Conservation (phyloP, 2,888 invertebrate genomes). For the Synanthedon vespiformis region DNA sequence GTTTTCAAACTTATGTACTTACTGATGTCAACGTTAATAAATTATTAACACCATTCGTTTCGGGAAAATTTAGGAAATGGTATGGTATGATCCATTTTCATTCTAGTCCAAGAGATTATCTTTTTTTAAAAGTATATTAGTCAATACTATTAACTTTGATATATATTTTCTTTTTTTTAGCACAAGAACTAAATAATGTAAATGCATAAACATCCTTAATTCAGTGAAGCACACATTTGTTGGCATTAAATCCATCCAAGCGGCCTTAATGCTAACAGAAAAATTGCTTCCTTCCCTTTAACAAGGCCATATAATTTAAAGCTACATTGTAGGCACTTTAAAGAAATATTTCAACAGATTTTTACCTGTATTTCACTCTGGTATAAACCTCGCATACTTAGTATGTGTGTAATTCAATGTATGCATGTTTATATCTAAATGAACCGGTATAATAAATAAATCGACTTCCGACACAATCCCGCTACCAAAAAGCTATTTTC, state of each 20-base stretch:
- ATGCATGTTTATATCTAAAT: too few relatives aligned
- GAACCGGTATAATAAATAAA: not conserved
- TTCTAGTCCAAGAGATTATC: too few relatives aligned
- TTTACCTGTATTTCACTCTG: too few relatives aligned
- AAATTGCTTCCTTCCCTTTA: conserved; percentile 38
- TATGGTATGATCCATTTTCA: too few relatives aligned
- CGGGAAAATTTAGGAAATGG: too few relatives aligned
- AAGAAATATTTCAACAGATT: not conserved
- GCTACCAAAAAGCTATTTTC: conserved; percentile 21
- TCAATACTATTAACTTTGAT: not conserved
- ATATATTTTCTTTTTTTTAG: not conserved
- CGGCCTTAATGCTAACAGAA: conserved; percentile 23
- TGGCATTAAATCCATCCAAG: conserved; percentile 1
- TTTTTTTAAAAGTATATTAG: not conserved
- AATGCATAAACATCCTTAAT: not conserved
- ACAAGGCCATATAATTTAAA: conserved; percentile 9
- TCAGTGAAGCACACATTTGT: conserved; percentile 1
- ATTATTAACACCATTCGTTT: too few relatives aligned
- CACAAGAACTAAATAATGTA: not conserved
- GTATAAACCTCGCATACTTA: too few relatives aligned
- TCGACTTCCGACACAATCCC: not conserved
- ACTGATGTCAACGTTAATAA: too few relatives aligned
- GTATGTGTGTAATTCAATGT: too few relatives aligned
- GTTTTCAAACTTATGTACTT: too few relatives aligned
- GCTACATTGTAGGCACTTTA: not conserved